Percentiles rank a stretch among this genome's conserved stretches.
These are phyloP conservation scores for Ptychobarbus kaznakovi DNA, from an alignment of 2,797 vertebrate genomes.

Conservation along the genomic window DNA sequence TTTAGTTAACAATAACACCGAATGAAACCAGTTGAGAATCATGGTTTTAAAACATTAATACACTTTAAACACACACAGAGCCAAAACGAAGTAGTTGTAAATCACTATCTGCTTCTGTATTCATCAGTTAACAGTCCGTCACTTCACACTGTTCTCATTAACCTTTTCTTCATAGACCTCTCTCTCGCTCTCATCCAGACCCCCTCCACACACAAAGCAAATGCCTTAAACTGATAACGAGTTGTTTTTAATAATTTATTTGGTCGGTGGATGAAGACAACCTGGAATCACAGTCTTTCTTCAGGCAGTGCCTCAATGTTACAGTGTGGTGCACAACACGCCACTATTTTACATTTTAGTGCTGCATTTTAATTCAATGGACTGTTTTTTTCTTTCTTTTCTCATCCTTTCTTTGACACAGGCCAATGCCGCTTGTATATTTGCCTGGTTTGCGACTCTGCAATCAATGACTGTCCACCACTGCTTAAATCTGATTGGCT, in stretches of 20 bases:
- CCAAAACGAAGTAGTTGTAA: neutral
- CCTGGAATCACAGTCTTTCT: slow-evolving; percentile 71
- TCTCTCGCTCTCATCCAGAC: slow-evolving; percentile 50
- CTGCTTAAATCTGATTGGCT: slow-evolving; percentile 28
- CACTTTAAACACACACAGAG: neutral
- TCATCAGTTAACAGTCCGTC: slow-evolving; percentile 21
- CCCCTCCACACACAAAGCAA: slow-evolving; percentile 61
- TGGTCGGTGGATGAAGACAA: slow-evolving; percentile 71
- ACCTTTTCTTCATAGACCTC: neutral
- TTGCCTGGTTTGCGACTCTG: neutral
- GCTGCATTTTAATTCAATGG: neutral
- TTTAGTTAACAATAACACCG: neutral
- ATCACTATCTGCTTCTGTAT: slow-evolving; percentile 5
- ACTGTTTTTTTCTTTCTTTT: neutral
- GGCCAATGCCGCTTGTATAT: neutral
- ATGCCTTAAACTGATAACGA: slow-evolving; percentile 76
- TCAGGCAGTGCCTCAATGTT: slow-evolving; percentile 67
- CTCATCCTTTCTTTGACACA: neutral
- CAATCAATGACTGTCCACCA: neutral
- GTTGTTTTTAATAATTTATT: slow-evolving; percentile 79
- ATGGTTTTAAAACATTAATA: neutral
- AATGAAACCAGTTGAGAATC: neutral
- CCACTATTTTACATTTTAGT: neutral
- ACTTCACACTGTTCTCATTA: neutral
- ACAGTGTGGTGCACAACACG: slow-evolving; percentile 37